These are phyloP conservation scores for Drosophila kurseongensis DNA, from an alignment of 1,140 invertebrate species.

Conservation along the genomic window DNA sequence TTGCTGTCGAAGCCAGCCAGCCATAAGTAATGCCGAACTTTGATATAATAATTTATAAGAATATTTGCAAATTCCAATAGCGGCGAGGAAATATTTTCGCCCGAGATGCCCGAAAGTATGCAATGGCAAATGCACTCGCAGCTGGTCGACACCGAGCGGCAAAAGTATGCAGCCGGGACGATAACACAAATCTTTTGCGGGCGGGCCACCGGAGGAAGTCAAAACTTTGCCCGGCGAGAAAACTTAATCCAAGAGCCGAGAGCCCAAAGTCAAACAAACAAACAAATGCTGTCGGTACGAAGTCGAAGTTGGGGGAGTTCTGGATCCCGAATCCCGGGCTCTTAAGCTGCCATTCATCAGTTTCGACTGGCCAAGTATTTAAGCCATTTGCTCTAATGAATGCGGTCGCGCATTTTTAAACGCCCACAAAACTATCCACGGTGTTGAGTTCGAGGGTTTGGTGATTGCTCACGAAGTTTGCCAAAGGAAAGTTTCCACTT, in stretches of 20 bases:
- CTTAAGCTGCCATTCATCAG: constrained; percentile 71
- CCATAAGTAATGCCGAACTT: constrained; percentile 52
- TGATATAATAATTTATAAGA: constrained; percentile 60
- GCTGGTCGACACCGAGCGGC: constrained; percentile 30
- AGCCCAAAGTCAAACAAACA: constrained; percentile 80
- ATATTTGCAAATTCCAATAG: constrained; percentile 59
- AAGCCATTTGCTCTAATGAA: constrained; percentile 83
- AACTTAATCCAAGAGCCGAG: constrained; percentile 68
- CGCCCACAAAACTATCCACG: constrained; percentile 8
- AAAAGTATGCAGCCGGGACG: constrained; percentile 35
- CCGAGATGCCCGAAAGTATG: constrained; percentile 69
- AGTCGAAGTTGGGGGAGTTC: not conserved
- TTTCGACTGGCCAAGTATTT: constrained; percentile 74
- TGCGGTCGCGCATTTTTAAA: constrained; percentile 82
- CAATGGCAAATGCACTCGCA: constrained; percentile 57
- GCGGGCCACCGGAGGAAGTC: constrained; percentile 14
- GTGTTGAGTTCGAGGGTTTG: not conserved
- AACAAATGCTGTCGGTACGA: constrained; percentile 48
- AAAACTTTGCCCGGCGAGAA: constrained; percentile 51
- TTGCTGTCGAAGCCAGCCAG: constrained; percentile 31
- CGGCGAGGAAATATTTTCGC: constrained; percentile 48
- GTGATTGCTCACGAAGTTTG: constrained; percentile 42
- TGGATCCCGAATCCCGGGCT: constrained; percentile 10
- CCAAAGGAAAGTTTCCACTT: constrained; percentile 62
- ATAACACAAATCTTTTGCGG: constrained; percentile 27